Conservation (phyloP, 2,888 invertebrate species). For the Mythimna lalbum region DNA sequence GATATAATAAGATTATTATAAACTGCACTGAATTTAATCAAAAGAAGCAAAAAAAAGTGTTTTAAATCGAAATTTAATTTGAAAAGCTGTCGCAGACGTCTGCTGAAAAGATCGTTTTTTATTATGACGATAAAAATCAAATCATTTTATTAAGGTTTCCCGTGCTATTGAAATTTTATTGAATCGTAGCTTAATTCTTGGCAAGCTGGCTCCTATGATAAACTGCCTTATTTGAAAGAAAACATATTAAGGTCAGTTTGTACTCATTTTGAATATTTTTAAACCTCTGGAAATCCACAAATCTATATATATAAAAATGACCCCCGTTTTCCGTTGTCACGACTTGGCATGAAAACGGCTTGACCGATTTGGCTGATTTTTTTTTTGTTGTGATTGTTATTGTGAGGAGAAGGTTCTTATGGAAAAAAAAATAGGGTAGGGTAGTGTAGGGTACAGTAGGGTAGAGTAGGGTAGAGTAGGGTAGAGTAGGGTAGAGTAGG, state of each 20-base stretch:
- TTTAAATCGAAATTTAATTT: background rate
- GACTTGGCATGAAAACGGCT: no score
- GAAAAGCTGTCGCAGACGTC: background rate
- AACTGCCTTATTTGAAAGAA: background rate
- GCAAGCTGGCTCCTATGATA: background rate
- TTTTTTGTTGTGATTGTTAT: no score
- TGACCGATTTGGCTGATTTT: no score
- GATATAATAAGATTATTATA: background rate
- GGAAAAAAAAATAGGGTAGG: no score
- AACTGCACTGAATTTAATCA: background rate
- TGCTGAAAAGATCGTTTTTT: background rate
- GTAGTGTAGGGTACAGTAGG: no score
- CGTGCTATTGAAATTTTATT: constrained; percentile 1
- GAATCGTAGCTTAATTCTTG: constrained; percentile 4
- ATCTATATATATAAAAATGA: no score
- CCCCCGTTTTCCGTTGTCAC: no score
- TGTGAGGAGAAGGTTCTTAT: no score
- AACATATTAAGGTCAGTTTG: background rate
- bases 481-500: no score
- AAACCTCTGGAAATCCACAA: no score
- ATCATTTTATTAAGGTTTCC: background rate
- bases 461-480: no score
- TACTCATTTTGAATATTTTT: no score
- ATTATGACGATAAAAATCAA: background rate
- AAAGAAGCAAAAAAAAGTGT: background rate